These are phyloP conservation scores for Lutraria lutraria DNA, from an alignment of 2,888 invertebrate genomes.

Conservation along the genomic window DNA sequence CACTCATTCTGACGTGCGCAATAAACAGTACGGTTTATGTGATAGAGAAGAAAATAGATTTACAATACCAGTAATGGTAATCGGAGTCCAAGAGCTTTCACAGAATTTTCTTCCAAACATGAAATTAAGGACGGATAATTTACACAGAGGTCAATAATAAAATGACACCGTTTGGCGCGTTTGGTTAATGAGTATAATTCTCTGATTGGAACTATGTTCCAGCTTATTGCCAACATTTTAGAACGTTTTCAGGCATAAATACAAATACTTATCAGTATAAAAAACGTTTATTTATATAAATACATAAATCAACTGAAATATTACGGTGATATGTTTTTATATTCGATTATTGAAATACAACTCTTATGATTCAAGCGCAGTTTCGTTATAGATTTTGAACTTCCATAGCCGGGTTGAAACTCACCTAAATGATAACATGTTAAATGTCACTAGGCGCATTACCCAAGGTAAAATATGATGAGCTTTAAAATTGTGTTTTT, in stretches of 20 bases:
- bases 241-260: too few species aligned
- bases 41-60: too few species aligned
- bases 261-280: too few species aligned
- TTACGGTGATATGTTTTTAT: not conserved
- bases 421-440: not conserved
- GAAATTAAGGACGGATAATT: not conserved
- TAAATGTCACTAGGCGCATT: constrained; percentile 14
- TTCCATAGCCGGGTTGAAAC: not conserved
- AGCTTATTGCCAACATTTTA: not conserved
- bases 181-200: not conserved
- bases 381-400: constrained; percentile 45
- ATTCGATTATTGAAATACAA: constrained; percentile 8
- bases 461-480: constrained; percentile 10
- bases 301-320: not conserved
- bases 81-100: too few species aligned
- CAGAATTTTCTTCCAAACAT: too few species aligned
- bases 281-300: not conserved
- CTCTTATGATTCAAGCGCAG: constrained; percentile 20
- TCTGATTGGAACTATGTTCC: not conserved
- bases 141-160: constrained; percentile 4
- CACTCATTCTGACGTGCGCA: too few species aligned
- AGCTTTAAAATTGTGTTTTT: not conserved
- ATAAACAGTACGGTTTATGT: too few species aligned
- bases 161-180: not conserved
- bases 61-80: too few species aligned